Percentiles rank a stretch among this genome's conserved stretches.
Conservation (phyloP, 2,113 vertebrate genomes). For the Trichechus manatus region DNA sequence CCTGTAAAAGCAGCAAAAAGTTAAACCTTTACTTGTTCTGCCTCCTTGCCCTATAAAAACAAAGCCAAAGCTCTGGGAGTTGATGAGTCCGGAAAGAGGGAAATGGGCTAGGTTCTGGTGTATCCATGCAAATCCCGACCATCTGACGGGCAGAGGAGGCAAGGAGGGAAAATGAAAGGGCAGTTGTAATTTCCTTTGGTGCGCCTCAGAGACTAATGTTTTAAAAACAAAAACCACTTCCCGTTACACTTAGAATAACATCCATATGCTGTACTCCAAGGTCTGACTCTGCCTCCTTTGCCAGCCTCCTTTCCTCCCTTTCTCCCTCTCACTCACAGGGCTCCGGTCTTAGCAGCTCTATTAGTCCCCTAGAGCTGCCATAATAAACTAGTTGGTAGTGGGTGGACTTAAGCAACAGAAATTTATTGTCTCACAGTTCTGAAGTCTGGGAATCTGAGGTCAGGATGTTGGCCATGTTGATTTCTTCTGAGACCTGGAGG, state of each 20-base stretch:
- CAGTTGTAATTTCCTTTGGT: neutral
- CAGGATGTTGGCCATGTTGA: neutral
- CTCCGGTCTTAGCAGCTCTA: neutral
- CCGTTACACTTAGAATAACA: neutral
- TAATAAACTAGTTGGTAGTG: neutral
- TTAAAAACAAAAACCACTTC: constrained; percentile 13
- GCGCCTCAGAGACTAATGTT: neutral
- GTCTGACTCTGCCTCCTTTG: neutral
- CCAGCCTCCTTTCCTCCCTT: neutral
- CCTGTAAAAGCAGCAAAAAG: neutral
- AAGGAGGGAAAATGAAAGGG: neutral
- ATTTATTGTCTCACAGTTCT: neutral
- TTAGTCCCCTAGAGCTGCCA: neutral
- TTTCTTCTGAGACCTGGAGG: neutral
- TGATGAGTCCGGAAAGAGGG: neutral
- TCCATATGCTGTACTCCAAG: neutral
- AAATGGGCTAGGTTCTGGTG: neutral
- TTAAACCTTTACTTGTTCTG: constrained; percentile 32
- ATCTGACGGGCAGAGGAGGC: neutral
- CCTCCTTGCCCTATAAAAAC: constrained; percentile 19
- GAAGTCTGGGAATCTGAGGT: neutral
- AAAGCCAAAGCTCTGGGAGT: neutral
- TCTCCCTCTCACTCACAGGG: neutral
- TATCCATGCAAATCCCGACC: neutral
- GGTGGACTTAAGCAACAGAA: neutral